Evolutionary conservation across 2,113 vertebrate species (phyloP), one percentile per base, ranked within the genome.

Genomic region (Psophia crepitans): DNA sequence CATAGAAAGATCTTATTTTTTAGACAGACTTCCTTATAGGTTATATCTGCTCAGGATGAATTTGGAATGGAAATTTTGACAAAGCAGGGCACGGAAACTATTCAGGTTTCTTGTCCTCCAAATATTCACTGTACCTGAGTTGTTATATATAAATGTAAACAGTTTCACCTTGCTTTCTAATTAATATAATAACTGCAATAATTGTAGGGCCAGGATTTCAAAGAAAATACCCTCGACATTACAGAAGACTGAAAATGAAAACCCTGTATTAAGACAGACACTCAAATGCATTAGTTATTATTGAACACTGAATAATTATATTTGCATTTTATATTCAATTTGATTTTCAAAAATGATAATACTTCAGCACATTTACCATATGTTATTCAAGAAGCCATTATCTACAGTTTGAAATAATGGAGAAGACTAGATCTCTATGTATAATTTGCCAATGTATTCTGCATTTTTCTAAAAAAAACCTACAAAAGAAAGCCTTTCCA

Each of bases 321-420:
- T 95, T 96, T 95, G 53, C 79, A 88, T 93, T 73, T 90, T 2
- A 5, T 76, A 73, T 69, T 93, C 57, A 83, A 69, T 87, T 89
- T 64, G n/a, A 89, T 93, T 93, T 89, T 77, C 23, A 6, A 28
- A 87, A 90, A 69, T 44, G 5, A 54, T n/a, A 66, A 28, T 73
- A 54, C n/a, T 82, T 69, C 27, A 82, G 44, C 32, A 49, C 75
- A 61, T 76, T 89, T 87, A 71, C 48, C 11, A 11, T 76, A 69
- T 6, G 5, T 78, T 94, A 77, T n/a, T 74, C 91, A 86, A 87
- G 74, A 89, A 93, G 51, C 49, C 57, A 94, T 90, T 90, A 90
- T 66, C 85, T 75, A 6, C 56, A 74, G 58, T 77, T 91, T 79
- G 58, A 83, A 96, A 83, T 69, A 91, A 69, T 30, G 82, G 43